Conservation (phyloP, 1,140 invertebrate genomes). For the Drosophila ficusphila region DNA sequence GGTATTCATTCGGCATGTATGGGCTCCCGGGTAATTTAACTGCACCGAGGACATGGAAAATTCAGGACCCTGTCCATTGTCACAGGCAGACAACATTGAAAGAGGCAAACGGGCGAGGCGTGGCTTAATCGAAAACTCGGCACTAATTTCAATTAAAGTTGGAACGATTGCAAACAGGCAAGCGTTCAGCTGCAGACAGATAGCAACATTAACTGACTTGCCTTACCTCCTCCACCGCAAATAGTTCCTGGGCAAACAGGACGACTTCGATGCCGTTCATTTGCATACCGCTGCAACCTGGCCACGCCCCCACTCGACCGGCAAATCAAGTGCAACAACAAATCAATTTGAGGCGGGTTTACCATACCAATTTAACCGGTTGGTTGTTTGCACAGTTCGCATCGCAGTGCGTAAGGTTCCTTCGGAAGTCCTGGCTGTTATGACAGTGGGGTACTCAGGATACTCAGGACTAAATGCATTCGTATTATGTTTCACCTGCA, state of each 20-base stretch:
- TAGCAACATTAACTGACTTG: slow-evolving; percentile 59
- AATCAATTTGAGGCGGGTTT: slow-evolving; percentile 71
- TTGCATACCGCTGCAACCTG: slow-evolving; percentile 55
- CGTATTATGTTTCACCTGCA: not conserved
- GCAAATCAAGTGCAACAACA: slow-evolving; percentile 61
- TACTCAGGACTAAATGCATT: slow-evolving; percentile 12
- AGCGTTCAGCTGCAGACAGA: slow-evolving; percentile 29
- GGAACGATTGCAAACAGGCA: slow-evolving; percentile 58
- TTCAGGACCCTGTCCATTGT: slow-evolving; percentile 2
- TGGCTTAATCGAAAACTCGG: slow-evolving; percentile 64
- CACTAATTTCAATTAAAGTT: slow-evolving; percentile 82
- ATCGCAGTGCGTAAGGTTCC: slow-evolving; percentile 5
- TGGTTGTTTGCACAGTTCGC: slow-evolving; percentile 28
- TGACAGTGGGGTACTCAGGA: slow-evolving; percentile 13
- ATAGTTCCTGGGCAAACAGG: slow-evolving; percentile 51
- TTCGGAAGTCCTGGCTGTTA: slow-evolving; percentile 2
- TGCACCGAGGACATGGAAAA: slow-evolving; percentile 4
- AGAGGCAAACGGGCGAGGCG: slow-evolving; percentile 39
- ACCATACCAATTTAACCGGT: slow-evolving; percentile 53
- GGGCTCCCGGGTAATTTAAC: slow-evolving; percentile 15
- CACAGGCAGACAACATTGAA: slow-evolving; percentile 37
- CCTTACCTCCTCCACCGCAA: slow-evolving; percentile 3
- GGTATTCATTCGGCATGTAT: not conserved
- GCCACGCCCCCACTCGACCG: not conserved
- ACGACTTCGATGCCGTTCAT: slow-evolving; percentile 54